Base-by-base conservation (phyloP, 1,140 invertebrate genomes). In the Mesaphorura yosii region DNA sequence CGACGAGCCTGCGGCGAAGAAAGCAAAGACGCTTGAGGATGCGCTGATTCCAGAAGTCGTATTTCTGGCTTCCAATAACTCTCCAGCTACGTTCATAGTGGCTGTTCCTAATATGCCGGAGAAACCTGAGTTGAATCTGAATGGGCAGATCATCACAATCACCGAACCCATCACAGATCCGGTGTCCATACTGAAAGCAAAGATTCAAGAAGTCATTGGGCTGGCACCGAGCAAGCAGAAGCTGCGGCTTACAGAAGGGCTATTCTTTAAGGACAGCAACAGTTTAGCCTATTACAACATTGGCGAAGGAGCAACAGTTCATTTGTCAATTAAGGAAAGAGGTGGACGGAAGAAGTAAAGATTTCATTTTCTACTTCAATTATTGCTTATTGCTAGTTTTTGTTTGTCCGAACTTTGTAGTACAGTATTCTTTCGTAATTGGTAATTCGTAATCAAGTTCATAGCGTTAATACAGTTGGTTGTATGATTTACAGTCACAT, bases 191-290 rank as follows among this genome's bases (percentile, higher is more conserved):
- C 76, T 98, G 44, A 98, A 98, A 71, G 79, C 81, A 2, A 83
- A 86, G 65, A 77, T 98, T 51, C 85, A 91, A 65, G 87, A 97
- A 63, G 76, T 83, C 62, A 84, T 85, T 48, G 85, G 84, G 37
- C 86, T 98, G 79, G 90, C 92, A n/a, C 87, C 85, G 41, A 89
- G 90, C 48, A 98, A 98, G 73, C 94, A 98, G 70, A 99, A 99
- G 70, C 71, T 97, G 14, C 82, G 90, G 59, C 83, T 82, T 66
- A 88, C 93, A 70, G 86, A 93, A 84, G 92, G 92, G 38, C 82
- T 97, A 68, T 98, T 98, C 73, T 91, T 98, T 71, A 98, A 98
- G 69, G 94, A 98, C 73, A 90, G 82, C 20, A 92, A 95, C 66
- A 82, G 83, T 1, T 74, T 98, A 67, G 95, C 89, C 0, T 98